Conservation (phyloP, 2,113 vertebrate genomes). For the Todiramphus chloris region DNA sequence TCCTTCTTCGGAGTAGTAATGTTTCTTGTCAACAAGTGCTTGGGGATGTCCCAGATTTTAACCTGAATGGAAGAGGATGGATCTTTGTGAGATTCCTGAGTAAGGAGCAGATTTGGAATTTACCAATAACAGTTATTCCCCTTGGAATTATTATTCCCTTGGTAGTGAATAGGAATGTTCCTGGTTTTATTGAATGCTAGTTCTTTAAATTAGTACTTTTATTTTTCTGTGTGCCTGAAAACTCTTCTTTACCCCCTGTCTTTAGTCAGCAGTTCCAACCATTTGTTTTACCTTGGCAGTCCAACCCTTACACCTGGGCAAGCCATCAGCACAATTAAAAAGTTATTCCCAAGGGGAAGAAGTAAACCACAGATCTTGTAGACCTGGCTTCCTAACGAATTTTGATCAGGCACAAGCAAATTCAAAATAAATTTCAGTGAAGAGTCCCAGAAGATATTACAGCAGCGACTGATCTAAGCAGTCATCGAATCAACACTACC, state of each 20-base stretch:
- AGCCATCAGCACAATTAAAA: background rate
- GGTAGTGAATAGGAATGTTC: background rate
- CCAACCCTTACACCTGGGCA: background rate
- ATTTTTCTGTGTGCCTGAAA: background rate
- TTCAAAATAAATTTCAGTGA: background rate
- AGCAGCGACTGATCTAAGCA: background rate
- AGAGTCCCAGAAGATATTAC: background rate
- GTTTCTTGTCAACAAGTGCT: conserved; percentile 79
- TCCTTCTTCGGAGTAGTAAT: conserved; percentile 83
- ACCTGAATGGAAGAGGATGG: conserved; percentile 75
- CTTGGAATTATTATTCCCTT: background rate
- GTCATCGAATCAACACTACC: background rate
- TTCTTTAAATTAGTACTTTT: background rate
- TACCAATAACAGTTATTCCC: background rate
- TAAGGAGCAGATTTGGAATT: background rate
- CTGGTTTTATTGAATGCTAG: background rate
- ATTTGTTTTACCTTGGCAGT: background rate
- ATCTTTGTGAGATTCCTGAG: background rate
- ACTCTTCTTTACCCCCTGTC: background rate
- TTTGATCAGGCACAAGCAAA: background rate
- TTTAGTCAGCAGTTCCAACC: background rate
- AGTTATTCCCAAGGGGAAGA: background rate
- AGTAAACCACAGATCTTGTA: background rate
- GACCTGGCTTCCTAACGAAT: background rate
- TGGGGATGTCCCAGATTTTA: conserved; percentile 92